Evolutionary conservation across 2,797 vertebrate genomes (phyloP).

Genomic region (Sebastes diaconus): DNA sequence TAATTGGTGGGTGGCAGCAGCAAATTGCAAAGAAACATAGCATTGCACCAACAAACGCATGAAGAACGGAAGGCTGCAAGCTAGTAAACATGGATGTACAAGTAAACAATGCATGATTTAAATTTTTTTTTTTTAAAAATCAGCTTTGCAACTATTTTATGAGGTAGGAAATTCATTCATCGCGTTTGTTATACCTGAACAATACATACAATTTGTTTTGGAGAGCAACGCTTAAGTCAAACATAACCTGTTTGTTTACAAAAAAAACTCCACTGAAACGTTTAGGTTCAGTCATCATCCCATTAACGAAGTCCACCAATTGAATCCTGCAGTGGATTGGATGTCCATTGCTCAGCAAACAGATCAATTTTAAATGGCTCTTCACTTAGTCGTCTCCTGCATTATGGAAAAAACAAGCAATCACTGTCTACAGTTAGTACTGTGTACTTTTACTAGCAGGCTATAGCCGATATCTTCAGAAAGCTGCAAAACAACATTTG

Average conservation of each 20-base stretch:
- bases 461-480: slow-evolving; percentile 46
- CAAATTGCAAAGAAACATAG: not conserved
- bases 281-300: slow-evolving; percentile 46
- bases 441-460: slow-evolving; percentile 54
- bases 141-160: not conserved
- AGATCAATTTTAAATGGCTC: slow-evolving; percentile 75
- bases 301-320: slow-evolving; percentile 40
- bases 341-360: slow-evolving; percentile 74
- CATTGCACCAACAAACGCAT: not conserved
- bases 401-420: slow-evolving; percentile 70
- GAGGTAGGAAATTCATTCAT: not conserved
- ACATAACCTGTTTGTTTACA: not conserved
- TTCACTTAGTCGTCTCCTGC: slow-evolving; percentile 60
- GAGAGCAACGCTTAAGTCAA: not conserved
- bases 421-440: slow-evolving; percentile 60
- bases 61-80: not conserved
- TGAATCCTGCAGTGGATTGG: slow-evolving; percentile 59
- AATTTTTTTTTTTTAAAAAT: not conserved
- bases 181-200: not conserved
- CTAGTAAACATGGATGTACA: not conserved
- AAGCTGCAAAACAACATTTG: slow-evolving; percentile 53
- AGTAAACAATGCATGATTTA: not conserved
- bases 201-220: not conserved
- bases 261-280: not conserved
- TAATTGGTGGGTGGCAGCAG: not conserved